Base-by-base conservation (phyloP, 2,113 vertebrate species). In the Thunnus thynnus region DNA sequence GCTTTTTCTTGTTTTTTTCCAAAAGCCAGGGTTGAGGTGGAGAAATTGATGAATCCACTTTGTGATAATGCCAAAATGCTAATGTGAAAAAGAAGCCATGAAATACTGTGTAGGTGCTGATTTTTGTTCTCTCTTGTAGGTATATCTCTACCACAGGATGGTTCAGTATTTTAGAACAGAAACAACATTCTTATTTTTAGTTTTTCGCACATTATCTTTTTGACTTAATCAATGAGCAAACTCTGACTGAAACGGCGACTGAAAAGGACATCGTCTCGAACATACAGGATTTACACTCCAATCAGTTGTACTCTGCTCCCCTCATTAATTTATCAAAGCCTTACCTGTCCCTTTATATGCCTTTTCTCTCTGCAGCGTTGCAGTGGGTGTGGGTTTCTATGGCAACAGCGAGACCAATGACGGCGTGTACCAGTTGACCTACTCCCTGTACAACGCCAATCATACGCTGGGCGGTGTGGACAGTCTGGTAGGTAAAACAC, bases 371-470 rank as follows among this genome's bases (percentile, higher is more conserved):
- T 54, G 27, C 85, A 99, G 98, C 4, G 89, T 95, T 2, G 97
- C 97, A 0, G 96, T 99, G 8, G 97, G 98, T 13, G 68, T 98
- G 32, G 98, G 98, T 93, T 99, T 99, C 94, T 99, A 99, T 3
- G 98, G 98, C 79, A 99, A 99, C 96, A 99, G 98, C 0, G 97
- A 99, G 95, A 96, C 97, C 89, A 98, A 97, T 0, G 98, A 99
- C 0, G 98, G 98, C 0, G 93, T 97, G 16, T 96, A 97, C 93
- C 98, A 99, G 94, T 90, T 99, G 89, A 97, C 97, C 89, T 98
- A 98, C 71, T 97, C 97, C 90, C 81, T 99, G 87, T 97, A 97
- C 91, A 96, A 97, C 0, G 97, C 96, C 68, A 99, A 99, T 93
- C 96, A 97, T 91, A 99, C 97, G 0, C 94, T 99, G 78, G 95